phyloP scores from a whole-genome alignment of 2,113 vertebrate genomes.

The Calonectris borealis region DNA sequence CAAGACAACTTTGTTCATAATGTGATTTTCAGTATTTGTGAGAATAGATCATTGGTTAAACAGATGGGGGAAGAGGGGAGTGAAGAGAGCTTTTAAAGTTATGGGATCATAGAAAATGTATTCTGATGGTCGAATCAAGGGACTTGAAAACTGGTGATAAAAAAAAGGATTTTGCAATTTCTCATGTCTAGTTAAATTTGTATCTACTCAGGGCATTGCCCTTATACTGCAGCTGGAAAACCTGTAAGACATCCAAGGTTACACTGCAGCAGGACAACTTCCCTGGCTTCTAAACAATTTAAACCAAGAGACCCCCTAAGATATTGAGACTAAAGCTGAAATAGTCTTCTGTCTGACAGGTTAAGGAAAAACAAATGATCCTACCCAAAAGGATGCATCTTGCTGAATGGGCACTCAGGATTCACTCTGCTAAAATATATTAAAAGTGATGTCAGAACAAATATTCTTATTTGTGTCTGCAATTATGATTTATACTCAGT shows the following conservation, averaged over 20 bases:
- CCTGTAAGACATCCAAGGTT: conserved; percentile 26
- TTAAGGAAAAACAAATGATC: not conserved
- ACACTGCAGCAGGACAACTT: not conserved
- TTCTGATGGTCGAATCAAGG: conserved; percentile 27
- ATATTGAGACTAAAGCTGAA: conserved; percentile 2
- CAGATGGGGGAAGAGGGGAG: not conserved
- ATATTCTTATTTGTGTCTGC: not conserved
- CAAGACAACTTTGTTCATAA: conserved; percentile 1
- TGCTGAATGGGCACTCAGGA: not conserved
- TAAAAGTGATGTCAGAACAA: not conserved
- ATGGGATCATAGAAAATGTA: conserved; percentile 34
- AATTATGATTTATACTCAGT: not conserved
- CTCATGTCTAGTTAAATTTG: conserved; percentile 41
- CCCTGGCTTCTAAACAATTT: conserved; percentile 18
- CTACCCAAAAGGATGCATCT: not conserved
- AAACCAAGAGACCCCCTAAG: not conserved
- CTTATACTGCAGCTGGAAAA: conserved; percentile 4
- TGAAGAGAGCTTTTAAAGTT: conserved; percentile 23
- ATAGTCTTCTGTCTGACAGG: not conserved
- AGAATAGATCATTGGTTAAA: conserved; percentile 40
- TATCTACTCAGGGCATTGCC: not conserved
- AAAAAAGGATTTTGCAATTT: conserved; percentile 26
- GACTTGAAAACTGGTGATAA: not conserved
- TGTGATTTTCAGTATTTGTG: conserved; percentile 40
- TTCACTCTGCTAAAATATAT: not conserved